Base-by-base conservation (phyloP, 2,888 invertebrate genomes). In the Horisme vitalbata region DNA sequence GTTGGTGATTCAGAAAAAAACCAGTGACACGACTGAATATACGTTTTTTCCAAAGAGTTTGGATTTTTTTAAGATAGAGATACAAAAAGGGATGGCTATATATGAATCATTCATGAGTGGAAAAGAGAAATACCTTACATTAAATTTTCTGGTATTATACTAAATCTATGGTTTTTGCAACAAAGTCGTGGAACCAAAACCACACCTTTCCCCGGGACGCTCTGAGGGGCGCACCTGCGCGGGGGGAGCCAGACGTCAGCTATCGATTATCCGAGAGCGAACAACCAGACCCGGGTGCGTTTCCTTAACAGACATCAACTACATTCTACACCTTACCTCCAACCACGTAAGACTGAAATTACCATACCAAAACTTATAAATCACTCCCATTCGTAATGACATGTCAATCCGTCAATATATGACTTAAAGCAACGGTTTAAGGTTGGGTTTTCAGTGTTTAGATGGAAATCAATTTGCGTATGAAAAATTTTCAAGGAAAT, bases 241-340 rank as follows among this genome's bases (percentile, higher is more conserved):
- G 69, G 66, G 67, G 73, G 72, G 65, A 69, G 75, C 86, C 88
- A 88, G 88, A 88, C 88, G 88, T 87, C 87, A 86, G 82, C 75
- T 88, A 88, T 88, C 87, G 88, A 88, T 88, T 88, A 87, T 88
- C 87, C 78, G 84, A 84, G 85, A 83, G 81, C 79, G 85, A 84
- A 82, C 79, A 79, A 76, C 75, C 75, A 68, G 70, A 69, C 72
- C 75, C 72, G 33, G 73, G 75, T 71, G 77, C 70, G 67, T 71
- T 82, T 79, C 77, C 77, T 75, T 72, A 66, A 65, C 71, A 64
- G 69, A 69, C 52, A 51, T 50, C 50, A 45, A 51, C 57, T 53
- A 43, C 55, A 71, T 64, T 70, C 65, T 69, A 57, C 54, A 77
- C 74, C 77, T 66, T 81, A 76, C 50, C 24, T 2, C 15, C 24